Percentiles rank a stretch among this genome's conserved stretches.
phyloP scores from a whole-genome alignment of 2,113 vertebrate genomes.

The Corydoras maculifer region DNA sequence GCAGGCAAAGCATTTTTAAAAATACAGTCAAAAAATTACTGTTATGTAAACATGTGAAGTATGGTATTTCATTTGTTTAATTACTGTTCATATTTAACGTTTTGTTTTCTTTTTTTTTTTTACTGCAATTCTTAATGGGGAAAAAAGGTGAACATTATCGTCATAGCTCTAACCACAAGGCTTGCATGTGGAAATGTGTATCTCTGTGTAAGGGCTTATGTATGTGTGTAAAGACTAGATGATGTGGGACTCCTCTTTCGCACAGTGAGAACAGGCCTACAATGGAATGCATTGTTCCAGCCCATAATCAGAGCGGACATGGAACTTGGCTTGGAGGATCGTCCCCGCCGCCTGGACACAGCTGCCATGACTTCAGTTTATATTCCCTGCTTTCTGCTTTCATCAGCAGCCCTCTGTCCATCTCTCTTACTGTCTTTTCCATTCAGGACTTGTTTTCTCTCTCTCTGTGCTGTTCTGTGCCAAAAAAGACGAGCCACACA shows the following conservation, averaged over 20 bases:
- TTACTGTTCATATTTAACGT: too few relatives aligned
- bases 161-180: background rate
- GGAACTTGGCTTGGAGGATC: conserved; percentile 62
- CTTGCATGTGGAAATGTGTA: conserved; percentile 1
- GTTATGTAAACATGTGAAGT: too few relatives aligned
- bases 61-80: too few relatives aligned
- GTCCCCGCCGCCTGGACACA: conserved; percentile 64
- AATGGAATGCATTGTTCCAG: conserved; percentile 67
- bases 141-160: background rate
- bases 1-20: too few relatives aligned
- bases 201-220: conserved; percentile 20
- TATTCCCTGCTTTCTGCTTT: conserved; percentile 50
- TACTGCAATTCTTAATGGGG: conserved; percentile 1
- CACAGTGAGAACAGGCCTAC: conserved; percentile 49
- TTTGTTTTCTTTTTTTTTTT: background rate
- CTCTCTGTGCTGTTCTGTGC: conserved; percentile 1
- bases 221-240: conserved; percentile 21
- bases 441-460: conserved; percentile 37
- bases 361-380: conserved; percentile 60
- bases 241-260: conserved; percentile 41
- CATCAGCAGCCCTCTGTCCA: conserved; percentile 43
- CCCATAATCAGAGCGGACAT: conserved; percentile 67
- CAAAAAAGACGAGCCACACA: too few relatives aligned
- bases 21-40: too few relatives aligned
- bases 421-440: conserved; percentile 38